phyloP scores from a whole-genome alignment of 1,140 invertebrate species.

The Lepidurus packardi region DNA sequence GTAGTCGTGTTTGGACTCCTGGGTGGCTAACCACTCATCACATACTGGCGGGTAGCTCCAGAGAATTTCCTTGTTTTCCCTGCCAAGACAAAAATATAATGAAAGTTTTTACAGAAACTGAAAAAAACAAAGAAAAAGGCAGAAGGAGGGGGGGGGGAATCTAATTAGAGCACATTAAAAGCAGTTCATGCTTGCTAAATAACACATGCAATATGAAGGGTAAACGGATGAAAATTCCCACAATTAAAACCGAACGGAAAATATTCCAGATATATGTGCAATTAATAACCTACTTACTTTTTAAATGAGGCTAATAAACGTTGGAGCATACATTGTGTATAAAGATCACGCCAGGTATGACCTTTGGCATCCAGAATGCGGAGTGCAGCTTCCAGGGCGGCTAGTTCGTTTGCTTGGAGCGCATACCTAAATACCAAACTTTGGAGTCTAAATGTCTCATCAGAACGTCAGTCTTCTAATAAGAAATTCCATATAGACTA shows the following conservation, averaged over 20 bases:
- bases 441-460: constrained; percentile 46
- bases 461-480: constrained; percentile 39
- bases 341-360: constrained; percentile 71
- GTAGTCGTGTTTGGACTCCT: constrained; percentile 22
- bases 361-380: constrained; percentile 58
- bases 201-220: constrained; percentile 1
- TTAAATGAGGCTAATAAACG: constrained; percentile 61
- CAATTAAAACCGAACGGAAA: background rate
- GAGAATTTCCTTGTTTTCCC: background rate
- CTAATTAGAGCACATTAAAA: background rate
- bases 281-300: constrained; percentile 38
- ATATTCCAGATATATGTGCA: constrained; percentile 1
- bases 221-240: constrained; percentile 4
- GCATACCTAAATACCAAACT: constrained; percentile 44
- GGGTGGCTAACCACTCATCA: constrained; percentile 31
- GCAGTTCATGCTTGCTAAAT: background rate
- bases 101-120: background rate
- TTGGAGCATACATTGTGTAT: constrained; percentile 75
- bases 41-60: constrained; percentile 38
- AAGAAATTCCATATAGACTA: constrained; percentile 20
- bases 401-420: constrained; percentile 64
- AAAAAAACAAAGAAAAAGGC: background rate
- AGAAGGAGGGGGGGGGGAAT: background rate
- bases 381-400: constrained; percentile 47
- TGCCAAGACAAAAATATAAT: constrained; percentile 15